These are phyloP conservation scores for Zonitis immaculata DNA, from an alignment of 2,888 invertebrate species.

Conservation along the genomic window DNA sequence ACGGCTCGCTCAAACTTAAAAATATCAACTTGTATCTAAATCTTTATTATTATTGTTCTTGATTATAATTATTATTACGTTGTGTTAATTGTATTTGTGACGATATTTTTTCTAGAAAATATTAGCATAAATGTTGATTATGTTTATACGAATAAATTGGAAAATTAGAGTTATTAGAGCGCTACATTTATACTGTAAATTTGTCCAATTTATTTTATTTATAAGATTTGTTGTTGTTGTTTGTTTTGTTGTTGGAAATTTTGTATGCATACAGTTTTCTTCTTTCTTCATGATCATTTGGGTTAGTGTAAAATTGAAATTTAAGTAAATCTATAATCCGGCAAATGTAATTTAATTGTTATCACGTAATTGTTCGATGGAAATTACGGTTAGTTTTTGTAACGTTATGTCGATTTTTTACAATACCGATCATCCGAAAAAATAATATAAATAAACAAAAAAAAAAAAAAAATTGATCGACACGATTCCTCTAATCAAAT, in stretches of 20 bases:
- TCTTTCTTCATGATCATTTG: slow-evolving; percentile 8
- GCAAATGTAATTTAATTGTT: too few relatives aligned
- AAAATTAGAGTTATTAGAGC: slow-evolving; percentile 4
- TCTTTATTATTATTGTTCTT: not conserved
- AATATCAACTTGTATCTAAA: not conserved
- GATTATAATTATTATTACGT: not conserved
- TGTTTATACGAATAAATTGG: not conserved
- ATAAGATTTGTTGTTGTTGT: too few relatives aligned
- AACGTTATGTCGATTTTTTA: too few relatives aligned
- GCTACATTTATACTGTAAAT: slow-evolving; percentile 6
- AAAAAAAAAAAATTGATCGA: too few relatives aligned
- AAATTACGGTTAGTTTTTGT: too few relatives aligned
- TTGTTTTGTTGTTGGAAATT: too few relatives aligned
- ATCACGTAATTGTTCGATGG: too few relatives aligned
- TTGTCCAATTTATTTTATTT: not conserved
- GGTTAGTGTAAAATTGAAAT: slow-evolving; percentile 11
- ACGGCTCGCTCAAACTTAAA: too few relatives aligned
- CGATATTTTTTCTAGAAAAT: not conserved
- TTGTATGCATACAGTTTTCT: not conserved
- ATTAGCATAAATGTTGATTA: not conserved
- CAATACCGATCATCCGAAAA: too few relatives aligned
- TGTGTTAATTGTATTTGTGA: not conserved
- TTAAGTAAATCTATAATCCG: too few relatives aligned
- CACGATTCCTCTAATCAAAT: too few relatives aligned
- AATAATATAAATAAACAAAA: too few relatives aligned